Evolutionary conservation across 2,888 invertebrate species (phyloP).

Genomic region (Tetragnatha montana): DNA sequence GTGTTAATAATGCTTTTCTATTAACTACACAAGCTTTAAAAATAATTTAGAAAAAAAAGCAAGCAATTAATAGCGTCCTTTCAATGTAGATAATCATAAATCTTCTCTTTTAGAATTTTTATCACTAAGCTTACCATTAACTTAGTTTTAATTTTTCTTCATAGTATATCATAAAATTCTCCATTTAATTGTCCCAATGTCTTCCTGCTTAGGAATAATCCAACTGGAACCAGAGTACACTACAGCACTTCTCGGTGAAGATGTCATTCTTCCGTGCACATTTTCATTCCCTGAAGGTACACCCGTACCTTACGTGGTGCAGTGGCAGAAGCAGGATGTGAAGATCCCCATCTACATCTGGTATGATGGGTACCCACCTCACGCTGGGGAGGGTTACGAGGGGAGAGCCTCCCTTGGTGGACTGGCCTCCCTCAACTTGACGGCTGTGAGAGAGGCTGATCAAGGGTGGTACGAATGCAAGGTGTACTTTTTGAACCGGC

Average conservation of each 20-base stretch:
- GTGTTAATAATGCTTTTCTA: too few relatives aligned
- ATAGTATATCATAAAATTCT: too few relatives aligned
- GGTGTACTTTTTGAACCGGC: slow-evolving; percentile 83
- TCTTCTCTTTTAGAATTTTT: too few relatives aligned
- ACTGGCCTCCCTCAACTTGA: slow-evolving; percentile 94
- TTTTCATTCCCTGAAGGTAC: slow-evolving; percentile 91
- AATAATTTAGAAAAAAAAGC: too few relatives aligned
- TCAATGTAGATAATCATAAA: too few relatives aligned
- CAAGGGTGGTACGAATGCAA: slow-evolving; percentile 97
- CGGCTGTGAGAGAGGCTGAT: slow-evolving; percentile 93
- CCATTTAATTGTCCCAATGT: too few relatives aligned
- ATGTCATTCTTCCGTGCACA: slow-evolving; percentile 97
- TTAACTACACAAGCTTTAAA: too few relatives aligned
- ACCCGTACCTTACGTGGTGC: slow-evolving; percentile 91
- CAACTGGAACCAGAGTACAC: slow-evolving; percentile 68
- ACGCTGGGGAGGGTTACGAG: slow-evolving; percentile 95
- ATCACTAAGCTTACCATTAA: too few relatives aligned
- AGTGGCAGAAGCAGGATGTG: slow-evolving; percentile 98
- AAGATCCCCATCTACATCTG: slow-evolving; percentile 98
- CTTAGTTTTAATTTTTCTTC: too few relatives aligned
- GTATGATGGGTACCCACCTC: slow-evolving; percentile 98
- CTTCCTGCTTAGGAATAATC: slow-evolving; percentile 16
- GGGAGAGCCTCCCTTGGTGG: slow-evolving; percentile 92
- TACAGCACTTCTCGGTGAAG: slow-evolving; percentile 97
- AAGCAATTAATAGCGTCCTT: too few relatives aligned